Evolutionary conservation across 2,113 vertebrate genomes (phyloP), one percentile per base, ranked within the genome.

Genomic region (Dolichallabes microphthalmus): DNA sequence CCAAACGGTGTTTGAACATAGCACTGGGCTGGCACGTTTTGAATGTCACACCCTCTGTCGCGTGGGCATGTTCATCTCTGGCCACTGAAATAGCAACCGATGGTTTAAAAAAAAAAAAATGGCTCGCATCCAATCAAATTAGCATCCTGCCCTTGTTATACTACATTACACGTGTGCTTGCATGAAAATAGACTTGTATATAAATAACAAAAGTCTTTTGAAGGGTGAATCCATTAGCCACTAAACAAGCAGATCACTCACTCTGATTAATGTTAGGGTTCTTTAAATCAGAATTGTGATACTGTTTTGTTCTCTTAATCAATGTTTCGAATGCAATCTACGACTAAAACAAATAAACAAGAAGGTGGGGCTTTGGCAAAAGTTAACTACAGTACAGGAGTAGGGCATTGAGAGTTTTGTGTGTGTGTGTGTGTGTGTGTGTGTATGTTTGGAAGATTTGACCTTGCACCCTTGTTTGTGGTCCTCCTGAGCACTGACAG

Each of bases 401-500:
- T 78, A 77, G 74, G 74, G 30, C 50, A 58, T 7, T 1, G n/a
- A 75, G 73, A 76, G 64, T 53, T 82, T 25, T 1, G 32, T 4
- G 82, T 80, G 84, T 50, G 82, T 73, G 69, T 55, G 60, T 71
- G 69, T 27, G 68, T 35, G 73, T 61, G 39, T 86, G 80, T 71
- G 87, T 75, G 81, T 61, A 75, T 30, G 81, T 58, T 11, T 50
- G 61, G 53, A 63, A 75, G 55, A 50, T 75, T 76, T 88, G 86
- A 90, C 90, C 77, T 87, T 85, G 71, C 88, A 83, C 60, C 79
- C 53, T 64, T 88, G 86, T 87, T 85, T 82, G 86, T 52, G 85
- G 83, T 88, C 88, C 88, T 86, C 88, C 68, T 73, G 81, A 80
- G 86, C 63, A 71, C 88, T 91, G 90, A 90, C 90, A 92, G 85